Base-by-base conservation (phyloP, 2,113 vertebrate species). In the Alosa alosa region DNA sequence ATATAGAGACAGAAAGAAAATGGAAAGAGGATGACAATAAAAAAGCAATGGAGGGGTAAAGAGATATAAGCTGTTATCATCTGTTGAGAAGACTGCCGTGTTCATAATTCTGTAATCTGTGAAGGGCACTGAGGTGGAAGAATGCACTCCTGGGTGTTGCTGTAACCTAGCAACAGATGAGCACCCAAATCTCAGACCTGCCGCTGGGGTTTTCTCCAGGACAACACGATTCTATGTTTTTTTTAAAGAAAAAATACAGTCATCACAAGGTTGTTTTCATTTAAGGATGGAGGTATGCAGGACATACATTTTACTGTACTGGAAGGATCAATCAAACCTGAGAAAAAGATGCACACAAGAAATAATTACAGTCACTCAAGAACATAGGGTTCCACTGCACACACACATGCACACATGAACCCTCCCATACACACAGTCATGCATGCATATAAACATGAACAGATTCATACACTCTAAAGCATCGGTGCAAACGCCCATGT, bases 111-210 rank as follows among this genome's bases (percentile, higher is more conserved):
- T 72, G 64, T 31, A 72, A 31, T 72, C 64, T 15, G 64, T 72
- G 64, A 31, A 72, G 64, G 31, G 64, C 64, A 72, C n/a, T 72
- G 64, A 15, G n/a, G 64, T 15, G 31, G n/a, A 72, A 72, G 13
- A 13, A 72, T 72, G 64, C 64, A 72, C 64, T 72, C 64, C 47
- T 45, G 68, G 82, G 86, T 15, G 60, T 82, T 87, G 81, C 52
- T 81, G 84, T 83, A 78, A 46, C 87, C 84, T 85, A 64, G 87
- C 81, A 85, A 87, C 81, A 72, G 81, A 64, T 82, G 57, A 68
- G 82, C 60, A 22, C 49, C 57, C 47, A 83, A 87, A 8, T 82
- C 83, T 68, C 60, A 84, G 52, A 84, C 81, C 86, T 87, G 83
- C 72, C 86, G 72, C 68, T 36, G 50, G 86, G 86, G 31, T 49